Evolutionary conservation across 2,888 invertebrate species (phyloP).

Genomic region (Apodemia mormo): DNA sequence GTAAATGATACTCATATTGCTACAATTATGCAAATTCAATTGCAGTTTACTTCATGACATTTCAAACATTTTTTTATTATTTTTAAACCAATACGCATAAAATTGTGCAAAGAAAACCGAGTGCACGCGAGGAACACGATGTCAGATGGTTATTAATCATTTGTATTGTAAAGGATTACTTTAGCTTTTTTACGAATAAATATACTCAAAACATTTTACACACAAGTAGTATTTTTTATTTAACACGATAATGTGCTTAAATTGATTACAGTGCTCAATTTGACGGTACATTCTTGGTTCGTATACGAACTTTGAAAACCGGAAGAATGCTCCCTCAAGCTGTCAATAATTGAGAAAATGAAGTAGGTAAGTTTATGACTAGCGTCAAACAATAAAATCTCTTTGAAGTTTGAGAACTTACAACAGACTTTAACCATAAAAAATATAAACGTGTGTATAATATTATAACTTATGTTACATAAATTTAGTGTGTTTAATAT

Average conservation of each 20-base stretch:
- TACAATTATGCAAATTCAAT: conserved; percentile 38
- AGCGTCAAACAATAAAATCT: too few relatives aligned
- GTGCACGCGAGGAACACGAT: neutral
- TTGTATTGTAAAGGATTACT: neutral
- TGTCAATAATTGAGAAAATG: too few relatives aligned
- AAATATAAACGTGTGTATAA: too few relatives aligned
- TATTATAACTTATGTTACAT: too few relatives aligned
- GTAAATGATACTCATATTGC: conserved; percentile 29
- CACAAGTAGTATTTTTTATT: neutral
- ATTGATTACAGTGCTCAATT: too few relatives aligned
- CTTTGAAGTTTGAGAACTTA: too few relatives aligned
- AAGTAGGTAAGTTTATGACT: too few relatives aligned
- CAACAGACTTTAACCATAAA: too few relatives aligned
- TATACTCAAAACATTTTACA: neutral
- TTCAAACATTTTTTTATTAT: conserved; percentile 18
- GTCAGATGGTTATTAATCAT: conserved; percentile 7
- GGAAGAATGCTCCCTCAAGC: too few relatives aligned
- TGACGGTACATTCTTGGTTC: too few relatives aligned
- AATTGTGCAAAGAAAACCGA: neutral
- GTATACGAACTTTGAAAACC: too few relatives aligned
- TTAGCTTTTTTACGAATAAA: neutral
- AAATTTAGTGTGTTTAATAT: too few relatives aligned
- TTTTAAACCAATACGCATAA: conserved; percentile 10
- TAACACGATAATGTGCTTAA: neutral
- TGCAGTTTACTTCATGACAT: conserved; percentile 39